phyloP scores from a whole-genome alignment of 2,113 vertebrate genomes.

The Tretioscincus oriximinensis region DNA sequence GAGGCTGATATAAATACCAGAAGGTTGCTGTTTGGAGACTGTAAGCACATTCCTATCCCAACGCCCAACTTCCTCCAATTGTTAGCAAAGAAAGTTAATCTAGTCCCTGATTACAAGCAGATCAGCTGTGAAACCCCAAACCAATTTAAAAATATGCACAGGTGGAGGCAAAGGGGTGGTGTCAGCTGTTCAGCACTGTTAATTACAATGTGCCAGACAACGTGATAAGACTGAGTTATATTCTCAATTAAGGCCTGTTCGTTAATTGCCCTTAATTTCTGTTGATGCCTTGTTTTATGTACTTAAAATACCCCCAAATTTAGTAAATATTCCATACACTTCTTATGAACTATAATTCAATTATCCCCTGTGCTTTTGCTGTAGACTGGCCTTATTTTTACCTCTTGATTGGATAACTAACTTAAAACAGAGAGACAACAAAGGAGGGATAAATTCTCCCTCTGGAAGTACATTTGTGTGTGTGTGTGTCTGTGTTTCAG shows the following conservation, averaged over 20 bases:
- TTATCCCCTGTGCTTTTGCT: background rate
- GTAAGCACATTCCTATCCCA: slow-evolving; percentile 26
- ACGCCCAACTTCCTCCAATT: slow-evolving; percentile 58
- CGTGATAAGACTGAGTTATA: background rate
- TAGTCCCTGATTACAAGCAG: slow-evolving; percentile 24
- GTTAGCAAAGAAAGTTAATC: slow-evolving; percentile 43
- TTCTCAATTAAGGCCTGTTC: background rate
- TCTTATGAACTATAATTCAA: background rate
- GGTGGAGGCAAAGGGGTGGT: background rate
- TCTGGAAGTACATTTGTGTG: background rate
- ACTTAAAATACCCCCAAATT: background rate
- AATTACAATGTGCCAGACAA: background rate
- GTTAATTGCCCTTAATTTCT: background rate
- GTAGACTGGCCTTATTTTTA: background rate
- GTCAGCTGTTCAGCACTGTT: background rate
- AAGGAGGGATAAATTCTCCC: slow-evolving; percentile 20
- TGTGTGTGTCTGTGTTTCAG: background rate
- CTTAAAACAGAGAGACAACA: slow-evolving; percentile 4
- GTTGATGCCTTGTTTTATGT: background rate
- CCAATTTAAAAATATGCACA: slow-evolving; percentile 2
- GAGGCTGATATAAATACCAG: slow-evolving; percentile 45
- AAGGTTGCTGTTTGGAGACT: slow-evolving; percentile 44
- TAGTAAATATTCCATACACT: background rate
- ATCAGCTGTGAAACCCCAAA: background rate
- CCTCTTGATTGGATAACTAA: background rate